Percentiles rank a stretch among this genome's conserved stretches.
Evolutionary conservation across 2,113 vertebrate species (phyloP).

Genomic region (Hippocampus comes): DNA sequence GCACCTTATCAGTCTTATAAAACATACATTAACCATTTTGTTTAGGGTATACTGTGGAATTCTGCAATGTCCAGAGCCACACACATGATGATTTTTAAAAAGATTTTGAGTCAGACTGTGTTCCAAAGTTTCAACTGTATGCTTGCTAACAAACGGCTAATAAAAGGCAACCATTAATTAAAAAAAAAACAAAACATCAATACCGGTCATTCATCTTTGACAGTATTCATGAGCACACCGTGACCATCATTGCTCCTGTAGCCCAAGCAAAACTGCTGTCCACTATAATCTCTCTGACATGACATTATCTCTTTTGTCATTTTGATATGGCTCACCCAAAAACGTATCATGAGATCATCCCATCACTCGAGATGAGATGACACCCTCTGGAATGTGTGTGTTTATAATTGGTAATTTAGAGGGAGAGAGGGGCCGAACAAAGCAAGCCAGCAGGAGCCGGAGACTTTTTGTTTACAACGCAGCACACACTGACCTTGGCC

Average conservation of each 20-base stretch:
- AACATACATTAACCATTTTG: neutral
- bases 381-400: neutral
- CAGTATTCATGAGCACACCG: neutral
- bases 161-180: too few relatives aligned
- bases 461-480: slow-evolving; percentile 55
- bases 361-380: neutral
- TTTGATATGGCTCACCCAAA: neutral
- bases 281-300: slow-evolving; percentile 1
- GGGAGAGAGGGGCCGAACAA: neutral
- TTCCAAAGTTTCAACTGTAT: neutral
- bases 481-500: slow-evolving; percentile 45
- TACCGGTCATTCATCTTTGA: neutral
- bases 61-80: neutral
- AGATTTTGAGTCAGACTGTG: neutral
- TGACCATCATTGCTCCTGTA: neutral
- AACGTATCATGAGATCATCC: slow-evolving; percentile 2
- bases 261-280: neutral
- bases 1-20: neutral
- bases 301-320: neutral
- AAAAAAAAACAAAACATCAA: neutral
- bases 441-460: slow-evolving; percentile 10
- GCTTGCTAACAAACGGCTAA: neutral
- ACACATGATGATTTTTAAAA: too few relatives aligned
- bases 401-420: slow-evolving; percentile 9
- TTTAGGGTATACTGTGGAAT: neutral